Evolutionary conservation across 2,888 invertebrate genomes (phyloP).

Genomic region (Acanthopleura granulata): DNA sequence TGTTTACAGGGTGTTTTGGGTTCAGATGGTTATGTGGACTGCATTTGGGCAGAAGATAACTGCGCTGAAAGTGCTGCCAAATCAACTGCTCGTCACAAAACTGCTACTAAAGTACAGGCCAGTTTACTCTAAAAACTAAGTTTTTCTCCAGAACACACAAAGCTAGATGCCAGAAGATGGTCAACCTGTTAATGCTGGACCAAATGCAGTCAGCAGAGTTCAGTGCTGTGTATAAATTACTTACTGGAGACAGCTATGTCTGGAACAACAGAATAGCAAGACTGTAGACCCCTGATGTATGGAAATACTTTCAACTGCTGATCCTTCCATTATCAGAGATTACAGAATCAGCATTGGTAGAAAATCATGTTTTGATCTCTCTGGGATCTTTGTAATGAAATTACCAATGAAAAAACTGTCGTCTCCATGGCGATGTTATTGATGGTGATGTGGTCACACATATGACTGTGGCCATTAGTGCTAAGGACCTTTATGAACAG

Average conservation of each 20-base stretch:
- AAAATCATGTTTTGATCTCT: constrained; percentile 6
- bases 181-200: constrained; percentile 14
- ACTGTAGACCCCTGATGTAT: no score
- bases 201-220: no score
- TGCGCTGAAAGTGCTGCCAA: no score
- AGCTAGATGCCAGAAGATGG: not conserved
- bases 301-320: not conserved
- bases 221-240: not conserved
- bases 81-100: no score
- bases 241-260: not conserved
- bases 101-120: not conserved
- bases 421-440: constrained; percentile 3
- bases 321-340: no score
- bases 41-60: no score
- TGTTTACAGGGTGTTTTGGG: no score
- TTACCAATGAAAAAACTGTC: no score
- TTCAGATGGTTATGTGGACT: no score
- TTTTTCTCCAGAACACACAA: constrained; percentile 2
- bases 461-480: constrained; percentile 14
- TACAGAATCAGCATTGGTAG: not conserved
- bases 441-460: constrained; percentile 19
- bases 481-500: not conserved
- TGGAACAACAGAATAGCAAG: not conserved
- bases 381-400: not conserved
- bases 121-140: no score